phyloP scores from a whole-genome alignment of 2,113 vertebrate genomes.

The Saguinus midas region DNA sequence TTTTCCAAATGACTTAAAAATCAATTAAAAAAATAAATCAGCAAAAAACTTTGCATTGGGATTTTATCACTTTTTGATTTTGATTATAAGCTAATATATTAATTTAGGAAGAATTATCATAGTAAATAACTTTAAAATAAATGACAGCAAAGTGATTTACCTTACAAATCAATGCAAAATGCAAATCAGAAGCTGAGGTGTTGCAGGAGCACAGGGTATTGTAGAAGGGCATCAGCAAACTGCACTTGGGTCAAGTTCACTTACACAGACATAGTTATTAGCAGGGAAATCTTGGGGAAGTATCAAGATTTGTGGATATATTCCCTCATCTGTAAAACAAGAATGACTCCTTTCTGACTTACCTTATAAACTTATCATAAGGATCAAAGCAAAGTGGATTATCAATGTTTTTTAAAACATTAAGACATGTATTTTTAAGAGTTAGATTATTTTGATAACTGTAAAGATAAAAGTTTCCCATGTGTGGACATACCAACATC shows the following conservation, averaged over 20 bases:
- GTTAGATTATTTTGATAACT: neutral
- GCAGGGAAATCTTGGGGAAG: neutral
- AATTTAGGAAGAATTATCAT: neutral
- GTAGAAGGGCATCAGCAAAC: neutral
- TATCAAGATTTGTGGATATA: neutral
- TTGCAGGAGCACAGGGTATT: neutral
- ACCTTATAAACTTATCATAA: neutral
- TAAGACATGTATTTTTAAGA: neutral
- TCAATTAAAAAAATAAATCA: neutral
- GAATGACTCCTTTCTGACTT: no score
- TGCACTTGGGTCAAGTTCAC: neutral
- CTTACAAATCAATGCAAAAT: neutral
- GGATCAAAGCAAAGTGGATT: neutral
- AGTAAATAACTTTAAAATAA: neutral
- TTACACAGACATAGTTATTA: neutral
- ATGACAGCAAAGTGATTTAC: neutral
- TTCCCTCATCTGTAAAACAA: neutral
- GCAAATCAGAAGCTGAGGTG: neutral
- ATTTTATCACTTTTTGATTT: neutral
- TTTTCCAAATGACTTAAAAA: slow-evolving; percentile 14
- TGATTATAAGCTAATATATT: neutral
- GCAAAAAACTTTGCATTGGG: neutral
- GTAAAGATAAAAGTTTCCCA: neutral
- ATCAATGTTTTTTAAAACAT: neutral
- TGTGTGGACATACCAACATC: neutral